Evolutionary conservation across 1,140 invertebrate species (phyloP).

Genomic region (Triops longicaudatus): DNA sequence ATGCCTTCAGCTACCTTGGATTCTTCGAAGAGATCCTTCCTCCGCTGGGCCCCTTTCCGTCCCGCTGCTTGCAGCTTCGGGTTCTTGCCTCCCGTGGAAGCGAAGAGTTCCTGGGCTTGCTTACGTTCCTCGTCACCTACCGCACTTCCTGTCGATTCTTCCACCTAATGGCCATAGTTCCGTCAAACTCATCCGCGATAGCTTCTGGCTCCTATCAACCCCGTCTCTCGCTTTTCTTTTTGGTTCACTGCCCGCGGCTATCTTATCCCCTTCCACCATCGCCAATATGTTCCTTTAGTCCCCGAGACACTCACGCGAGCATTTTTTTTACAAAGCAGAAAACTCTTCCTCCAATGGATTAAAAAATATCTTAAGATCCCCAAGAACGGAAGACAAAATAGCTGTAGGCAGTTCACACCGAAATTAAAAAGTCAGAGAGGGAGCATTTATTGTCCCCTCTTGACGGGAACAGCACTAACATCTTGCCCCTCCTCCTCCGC

Average conservation of each 20-base stretch:
- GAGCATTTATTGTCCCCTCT: conserved; percentile 1
- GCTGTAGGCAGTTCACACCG: not conserved
- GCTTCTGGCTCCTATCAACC: not conserved
- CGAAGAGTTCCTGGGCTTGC: conserved; percentile 13
- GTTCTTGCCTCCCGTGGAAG: conserved; percentile 17
- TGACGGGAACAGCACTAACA: conserved; percentile 4
- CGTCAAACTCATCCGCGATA: not conserved
- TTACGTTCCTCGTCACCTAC: not conserved
- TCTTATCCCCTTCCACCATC: not conserved
- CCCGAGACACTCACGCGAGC: too few species aligned
- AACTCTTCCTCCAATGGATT: too few species aligned
- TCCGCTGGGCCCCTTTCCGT: conserved; percentile 19
- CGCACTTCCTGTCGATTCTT: not conserved
- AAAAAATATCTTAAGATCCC: too few species aligned
- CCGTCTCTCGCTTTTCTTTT: too few species aligned
- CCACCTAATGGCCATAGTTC: conserved; percentile 1
- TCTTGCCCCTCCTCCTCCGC: conserved; percentile 17
- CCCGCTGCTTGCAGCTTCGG: conserved; percentile 1
- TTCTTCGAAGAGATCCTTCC: conserved; percentile 18
- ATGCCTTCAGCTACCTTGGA: not conserved
- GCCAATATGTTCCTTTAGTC: too few species aligned
- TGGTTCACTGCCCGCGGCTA: not conserved
- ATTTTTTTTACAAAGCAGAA: too few species aligned
- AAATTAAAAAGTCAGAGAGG: not conserved
- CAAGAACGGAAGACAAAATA: not conserved